Conservation (phyloP, 1,140 invertebrate genomes). For the Trialeurodes vaporariorum region DNA sequence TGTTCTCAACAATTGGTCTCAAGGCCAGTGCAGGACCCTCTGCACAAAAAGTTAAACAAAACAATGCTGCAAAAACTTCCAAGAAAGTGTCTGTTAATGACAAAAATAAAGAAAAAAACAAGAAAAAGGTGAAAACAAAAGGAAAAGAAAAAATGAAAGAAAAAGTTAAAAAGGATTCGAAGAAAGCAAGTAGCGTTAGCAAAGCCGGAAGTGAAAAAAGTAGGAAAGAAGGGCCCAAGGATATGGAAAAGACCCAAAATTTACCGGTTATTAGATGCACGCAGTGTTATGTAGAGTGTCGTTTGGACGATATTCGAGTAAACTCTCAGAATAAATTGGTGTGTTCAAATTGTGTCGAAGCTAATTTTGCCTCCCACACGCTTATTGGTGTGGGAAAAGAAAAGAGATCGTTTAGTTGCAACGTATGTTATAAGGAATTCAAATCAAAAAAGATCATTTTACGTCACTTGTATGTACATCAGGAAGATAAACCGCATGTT, state of each 20-base stretch:
- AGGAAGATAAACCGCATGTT: constrained; percentile 4
- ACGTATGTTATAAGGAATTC: background rate
- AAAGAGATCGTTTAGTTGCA: background rate
- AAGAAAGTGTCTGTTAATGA: too few relatives aligned
- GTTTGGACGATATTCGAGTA: background rate
- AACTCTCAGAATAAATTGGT: background rate
- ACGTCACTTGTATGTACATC: background rate
- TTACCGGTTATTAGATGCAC: background rate
- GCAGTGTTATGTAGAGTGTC: background rate
- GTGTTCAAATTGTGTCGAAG: background rate
- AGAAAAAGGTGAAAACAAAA: too few relatives aligned
- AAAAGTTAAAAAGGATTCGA: too few relatives aligned
- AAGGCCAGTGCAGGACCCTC: too few relatives aligned
- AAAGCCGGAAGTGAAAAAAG: too few relatives aligned
- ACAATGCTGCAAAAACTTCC: too few relatives aligned
- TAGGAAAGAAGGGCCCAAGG: too few relatives aligned
- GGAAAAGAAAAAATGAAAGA: too few relatives aligned
- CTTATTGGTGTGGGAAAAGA: background rate
- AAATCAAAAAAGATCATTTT: background rate
- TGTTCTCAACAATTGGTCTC: too few relatives aligned
- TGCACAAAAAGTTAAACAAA: too few relatives aligned
- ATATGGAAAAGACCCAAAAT: background rate
- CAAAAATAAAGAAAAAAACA: too few relatives aligned
- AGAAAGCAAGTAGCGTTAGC: too few relatives aligned
- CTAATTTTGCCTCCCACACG: background rate